Conservation (phyloP, 2,113 vertebrate genomes). For the Gavia stellata region DNA sequence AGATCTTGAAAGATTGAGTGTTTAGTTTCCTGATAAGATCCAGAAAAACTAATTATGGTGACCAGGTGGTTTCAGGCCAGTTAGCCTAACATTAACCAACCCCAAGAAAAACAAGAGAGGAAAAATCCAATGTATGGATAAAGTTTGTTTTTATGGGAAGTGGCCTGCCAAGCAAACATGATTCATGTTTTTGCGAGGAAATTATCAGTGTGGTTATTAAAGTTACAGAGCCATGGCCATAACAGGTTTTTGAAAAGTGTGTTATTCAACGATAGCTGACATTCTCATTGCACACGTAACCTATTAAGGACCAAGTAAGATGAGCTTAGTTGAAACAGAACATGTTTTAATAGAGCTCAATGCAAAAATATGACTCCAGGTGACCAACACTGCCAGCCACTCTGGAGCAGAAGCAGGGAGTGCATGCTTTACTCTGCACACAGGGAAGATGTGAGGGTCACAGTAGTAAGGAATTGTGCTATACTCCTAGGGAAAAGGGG, state of each 20-base stretch:
- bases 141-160: background rate
- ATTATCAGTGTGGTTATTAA: background rate
- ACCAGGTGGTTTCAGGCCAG: background rate
- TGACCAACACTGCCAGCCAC: background rate
- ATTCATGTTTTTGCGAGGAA: background rate
- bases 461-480: background rate
- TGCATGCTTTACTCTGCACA: background rate
- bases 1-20: background rate
- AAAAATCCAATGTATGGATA: background rate
- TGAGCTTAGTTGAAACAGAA: background rate
- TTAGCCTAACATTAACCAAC: background rate
- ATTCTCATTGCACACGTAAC: background rate
- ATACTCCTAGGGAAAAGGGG: background rate
- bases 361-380: background rate
- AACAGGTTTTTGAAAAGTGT: background rate
- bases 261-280: background rate
- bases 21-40: background rate
- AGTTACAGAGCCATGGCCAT: background rate
- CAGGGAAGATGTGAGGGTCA: background rate
- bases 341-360: background rate
- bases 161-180: background rate
- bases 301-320: background rate
- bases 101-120: background rate
- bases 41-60: background rate
- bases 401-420: background rate